phyloP scores from a whole-genome alignment of 2,113 vertebrate species.

The Smithornis capensis region DNA sequence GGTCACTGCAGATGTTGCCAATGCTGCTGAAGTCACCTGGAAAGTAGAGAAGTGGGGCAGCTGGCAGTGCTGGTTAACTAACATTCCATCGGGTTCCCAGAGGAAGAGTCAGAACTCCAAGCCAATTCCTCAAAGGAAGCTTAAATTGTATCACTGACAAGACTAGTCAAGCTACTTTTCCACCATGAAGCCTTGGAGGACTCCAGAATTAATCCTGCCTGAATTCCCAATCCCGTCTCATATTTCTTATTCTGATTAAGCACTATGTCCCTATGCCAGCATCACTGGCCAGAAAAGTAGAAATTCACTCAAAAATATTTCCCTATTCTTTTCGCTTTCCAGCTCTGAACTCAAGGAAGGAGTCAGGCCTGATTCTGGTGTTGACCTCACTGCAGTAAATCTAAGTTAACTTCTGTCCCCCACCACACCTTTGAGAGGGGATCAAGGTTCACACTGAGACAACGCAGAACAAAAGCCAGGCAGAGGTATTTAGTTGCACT shows the following conservation, averaged over 20 bases:
- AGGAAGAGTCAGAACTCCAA: neutral
- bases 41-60: neutral
- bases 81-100: neutral
- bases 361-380: neutral
- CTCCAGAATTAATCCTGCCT: neutral
- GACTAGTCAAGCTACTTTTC: neutral
- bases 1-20: neutral
- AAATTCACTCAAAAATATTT: neutral
- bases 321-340: neutral
- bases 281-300: neutral
- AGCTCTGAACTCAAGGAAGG: neutral
- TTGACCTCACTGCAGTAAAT: neutral
- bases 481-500: neutral
- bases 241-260: neutral
- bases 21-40: neutral
- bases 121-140: neutral
- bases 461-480: neutral
- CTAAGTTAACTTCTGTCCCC: neutral
- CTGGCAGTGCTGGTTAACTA: neutral
- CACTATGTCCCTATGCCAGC: neutral
- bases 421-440: neutral
- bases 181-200: neutral
- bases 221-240: neutral
- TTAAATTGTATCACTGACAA: neutral
- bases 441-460: neutral